phyloP scores from a whole-genome alignment of 2,888 invertebrate species.

The Gasteruption jaculator region DNA sequence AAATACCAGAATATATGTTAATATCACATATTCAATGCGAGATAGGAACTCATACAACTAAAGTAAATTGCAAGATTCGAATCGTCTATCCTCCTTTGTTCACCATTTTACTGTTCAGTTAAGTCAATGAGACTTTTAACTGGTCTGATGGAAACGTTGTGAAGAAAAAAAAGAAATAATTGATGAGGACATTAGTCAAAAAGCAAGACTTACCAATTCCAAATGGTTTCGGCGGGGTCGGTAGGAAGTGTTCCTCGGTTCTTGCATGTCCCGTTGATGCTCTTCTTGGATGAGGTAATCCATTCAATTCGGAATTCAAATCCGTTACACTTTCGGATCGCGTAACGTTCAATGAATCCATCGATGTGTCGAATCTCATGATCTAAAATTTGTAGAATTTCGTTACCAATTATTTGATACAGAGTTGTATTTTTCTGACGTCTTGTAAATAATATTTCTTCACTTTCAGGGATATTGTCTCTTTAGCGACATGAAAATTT shows the following conservation, averaged over 20 bases:
- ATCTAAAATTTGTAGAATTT: slow-evolving; percentile 57
- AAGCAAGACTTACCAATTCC: slow-evolving; percentile 72
- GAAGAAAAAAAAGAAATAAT: no score
- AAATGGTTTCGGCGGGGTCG: slow-evolving; percentile 70
- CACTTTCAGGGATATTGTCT: no score
- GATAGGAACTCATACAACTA: no score
- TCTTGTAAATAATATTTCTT: no score
- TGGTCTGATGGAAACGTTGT: no score
- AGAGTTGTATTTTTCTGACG: no score
- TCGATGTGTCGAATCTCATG: slow-evolving; percentile 75
- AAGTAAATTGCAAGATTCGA: no score
- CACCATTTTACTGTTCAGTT: no score
- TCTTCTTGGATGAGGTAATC: slow-evolving; percentile 37
- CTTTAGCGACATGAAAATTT: no score
- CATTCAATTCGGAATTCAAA: slow-evolving; percentile 64
- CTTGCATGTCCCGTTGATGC: slow-evolving; percentile 41
- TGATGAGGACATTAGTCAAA: slow-evolving; percentile 45
- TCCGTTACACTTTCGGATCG: slow-evolving; percentile 83
- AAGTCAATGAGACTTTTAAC: no score
- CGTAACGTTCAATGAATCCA: slow-evolving; percentile 73
- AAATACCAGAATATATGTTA: no score
- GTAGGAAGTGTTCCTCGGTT: slow-evolving; percentile 48
- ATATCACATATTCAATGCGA: slow-evolving; percentile 21
- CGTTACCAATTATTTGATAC: no score
- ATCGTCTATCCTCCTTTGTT: slow-evolving; percentile 16